These are phyloP conservation scores for Phrynosoma platyrhinos DNA, from an alignment of 2,113 vertebrate species.

Conservation along the genomic window DNA sequence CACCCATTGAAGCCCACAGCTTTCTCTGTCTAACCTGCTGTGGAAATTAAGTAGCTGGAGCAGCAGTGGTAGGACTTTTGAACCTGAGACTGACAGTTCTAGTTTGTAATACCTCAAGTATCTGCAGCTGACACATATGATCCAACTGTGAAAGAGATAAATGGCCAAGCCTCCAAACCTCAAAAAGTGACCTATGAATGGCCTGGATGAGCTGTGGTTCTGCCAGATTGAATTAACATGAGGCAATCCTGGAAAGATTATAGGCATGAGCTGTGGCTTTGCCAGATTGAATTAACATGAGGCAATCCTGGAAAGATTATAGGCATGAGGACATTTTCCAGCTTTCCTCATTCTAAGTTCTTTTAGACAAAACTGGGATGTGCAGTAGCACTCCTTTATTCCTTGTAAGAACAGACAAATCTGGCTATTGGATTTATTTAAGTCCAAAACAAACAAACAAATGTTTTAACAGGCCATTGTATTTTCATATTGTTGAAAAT, in stretches of 20 bases:
- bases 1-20: too few species aligned
- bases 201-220: background rate
- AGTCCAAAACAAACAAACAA: conserved; percentile 56
- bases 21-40: background rate
- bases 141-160: too few species aligned
- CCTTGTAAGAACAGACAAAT: background rate
- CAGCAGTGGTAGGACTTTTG: background rate
- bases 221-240: background rate
- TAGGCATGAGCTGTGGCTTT: background rate
- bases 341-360: background rate
- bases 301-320: background rate
- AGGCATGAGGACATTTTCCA: background rate
- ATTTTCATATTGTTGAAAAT: conserved; percentile 73
- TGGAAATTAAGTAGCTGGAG: too few species aligned
- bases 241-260: background rate
- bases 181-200: too few species aligned
- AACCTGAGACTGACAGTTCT: background rate
- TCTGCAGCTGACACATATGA: background rate
- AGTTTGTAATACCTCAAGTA: background rate
- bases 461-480: conserved; percentile 63
- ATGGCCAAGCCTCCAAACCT: too few species aligned
- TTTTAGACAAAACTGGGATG: background rate
- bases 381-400: background rate
- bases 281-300: background rate
- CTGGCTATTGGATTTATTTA: background rate